These are phyloP conservation scores for Sinotaia quadrata DNA, from an alignment of 2,888 invertebrate genomes.

Conservation along the genomic window DNA sequence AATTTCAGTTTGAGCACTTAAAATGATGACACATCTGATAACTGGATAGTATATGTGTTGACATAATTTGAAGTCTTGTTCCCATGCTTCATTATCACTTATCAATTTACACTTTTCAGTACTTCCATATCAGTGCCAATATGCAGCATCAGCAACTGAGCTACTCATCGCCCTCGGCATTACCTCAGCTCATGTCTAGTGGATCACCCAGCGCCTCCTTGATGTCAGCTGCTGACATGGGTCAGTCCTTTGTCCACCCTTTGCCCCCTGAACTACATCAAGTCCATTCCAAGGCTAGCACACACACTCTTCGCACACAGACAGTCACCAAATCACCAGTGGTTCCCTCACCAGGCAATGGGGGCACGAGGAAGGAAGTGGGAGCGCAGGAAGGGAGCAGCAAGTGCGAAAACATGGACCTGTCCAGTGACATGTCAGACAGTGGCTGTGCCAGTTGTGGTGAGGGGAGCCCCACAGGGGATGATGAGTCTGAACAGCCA, in stretches of 20 bases:
- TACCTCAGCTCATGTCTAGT: conserved; percentile 23
- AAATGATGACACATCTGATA: too few relatives aligned
- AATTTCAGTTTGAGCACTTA: too few relatives aligned
- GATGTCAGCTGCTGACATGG: conserved; percentile 30
- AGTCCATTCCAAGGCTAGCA: background rate
- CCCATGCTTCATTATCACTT: too few relatives aligned
- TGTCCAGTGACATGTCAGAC: conserved; percentile 31
- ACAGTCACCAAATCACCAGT: background rate
- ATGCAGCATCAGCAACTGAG: conserved; percentile 28
- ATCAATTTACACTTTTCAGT: too few relatives aligned
- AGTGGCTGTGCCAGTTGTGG: conserved; percentile 36
- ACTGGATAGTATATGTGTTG: too few relatives aligned
- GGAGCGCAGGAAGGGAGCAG: conserved; percentile 10
- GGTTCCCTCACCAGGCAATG: conserved; percentile 2
- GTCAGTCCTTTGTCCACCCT: conserved; percentile 27
- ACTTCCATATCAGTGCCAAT: conserved; percentile 27
- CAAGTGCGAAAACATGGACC: conserved; percentile 19
- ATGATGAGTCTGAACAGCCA: conserved; percentile 8
- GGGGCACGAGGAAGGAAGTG: background rate
- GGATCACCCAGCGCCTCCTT: conserved; percentile 14
- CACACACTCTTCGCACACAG: background rate
- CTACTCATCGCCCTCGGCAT: conserved; percentile 19
- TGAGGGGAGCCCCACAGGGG: conserved; percentile 20
- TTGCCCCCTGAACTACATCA: background rate
- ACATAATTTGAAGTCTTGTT: too few relatives aligned